Conservation (phyloP, 2,113 vertebrate genomes). For the Aegypius monachus region DNA sequence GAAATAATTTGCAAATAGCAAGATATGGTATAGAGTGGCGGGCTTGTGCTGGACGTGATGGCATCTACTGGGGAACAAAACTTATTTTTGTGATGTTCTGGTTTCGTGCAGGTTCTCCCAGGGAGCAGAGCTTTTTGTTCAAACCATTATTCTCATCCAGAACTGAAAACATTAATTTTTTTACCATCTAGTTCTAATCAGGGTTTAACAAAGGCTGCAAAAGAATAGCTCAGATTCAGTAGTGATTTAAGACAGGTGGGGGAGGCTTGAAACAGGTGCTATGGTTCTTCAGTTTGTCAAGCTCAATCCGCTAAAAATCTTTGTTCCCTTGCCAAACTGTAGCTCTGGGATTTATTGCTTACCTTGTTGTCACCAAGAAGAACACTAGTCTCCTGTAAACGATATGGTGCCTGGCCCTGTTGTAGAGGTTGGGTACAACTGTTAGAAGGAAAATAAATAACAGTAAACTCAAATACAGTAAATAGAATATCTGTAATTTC, state of each 20-base stretch:
- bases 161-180: not conserved
- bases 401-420: not conserved
- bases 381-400: not conserved
- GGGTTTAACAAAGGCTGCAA: not conserved
- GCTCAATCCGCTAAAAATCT: not conserved
- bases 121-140: not conserved
- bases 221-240: not conserved
- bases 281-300: not conserved
- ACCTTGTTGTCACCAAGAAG: not conserved
- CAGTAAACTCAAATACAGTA: not conserved
- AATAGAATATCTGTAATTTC: not conserved
- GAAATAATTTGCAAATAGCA: not conserved
- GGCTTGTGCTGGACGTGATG: not conserved
- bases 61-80: not conserved
- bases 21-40: accelerated
- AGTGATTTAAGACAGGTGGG: not conserved
- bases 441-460: not conserved
- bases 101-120: not conserved
- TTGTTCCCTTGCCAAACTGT: not conserved
- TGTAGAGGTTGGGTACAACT: not conserved
- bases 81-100: not conserved
- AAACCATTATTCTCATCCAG: not conserved
- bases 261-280: not conserved
- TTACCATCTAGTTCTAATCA: not conserved
- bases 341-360: not conserved